These are phyloP conservation scores for Ceriagrion tenellum DNA, from an alignment of 2,888 invertebrate species.

Conservation along the genomic window DNA sequence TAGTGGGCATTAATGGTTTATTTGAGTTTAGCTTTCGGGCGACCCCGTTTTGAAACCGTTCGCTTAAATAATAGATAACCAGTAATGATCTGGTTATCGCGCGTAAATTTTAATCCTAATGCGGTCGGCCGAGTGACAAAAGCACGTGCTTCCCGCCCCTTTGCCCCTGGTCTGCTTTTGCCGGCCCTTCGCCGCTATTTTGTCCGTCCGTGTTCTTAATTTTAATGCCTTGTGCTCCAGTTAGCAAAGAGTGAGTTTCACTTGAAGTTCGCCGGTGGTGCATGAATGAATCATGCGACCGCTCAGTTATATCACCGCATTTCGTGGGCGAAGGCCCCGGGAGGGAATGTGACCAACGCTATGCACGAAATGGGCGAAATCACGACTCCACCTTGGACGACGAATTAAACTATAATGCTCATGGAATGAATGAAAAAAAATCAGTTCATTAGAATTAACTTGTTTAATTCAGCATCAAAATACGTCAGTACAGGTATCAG, in stretches of 20 bases:
- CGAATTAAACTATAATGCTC: too few species aligned
- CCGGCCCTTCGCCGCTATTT: background rate
- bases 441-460: too few species aligned
- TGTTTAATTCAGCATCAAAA: too few species aligned
- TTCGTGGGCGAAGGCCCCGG: too few species aligned
- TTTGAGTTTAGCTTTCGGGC: background rate
- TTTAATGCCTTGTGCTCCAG: slow-evolving; percentile 22
- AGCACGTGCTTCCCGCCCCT: background rate
- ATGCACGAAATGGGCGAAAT: too few species aligned
- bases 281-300: background rate
- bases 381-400: too few species aligned
- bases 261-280: background rate
- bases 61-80: slow-evolving; percentile 24
- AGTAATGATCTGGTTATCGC: slow-evolving; percentile 21
- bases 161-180: background rate
- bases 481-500: too few species aligned
- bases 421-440: too few species aligned
- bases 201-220: background rate
- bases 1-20: background rate
- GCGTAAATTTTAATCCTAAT: slow-evolving; percentile 1
- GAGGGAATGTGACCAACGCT: too few species aligned
- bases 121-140: background rate
- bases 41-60: background rate
- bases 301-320: background rate
- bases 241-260: background rate